Percentiles rank a stretch among this genome's conserved stretches.
These are phyloP conservation scores for Pitangus sulphuratus DNA, from an alignment of 2,797 vertebrate genomes.

Conservation along the genomic window DNA sequence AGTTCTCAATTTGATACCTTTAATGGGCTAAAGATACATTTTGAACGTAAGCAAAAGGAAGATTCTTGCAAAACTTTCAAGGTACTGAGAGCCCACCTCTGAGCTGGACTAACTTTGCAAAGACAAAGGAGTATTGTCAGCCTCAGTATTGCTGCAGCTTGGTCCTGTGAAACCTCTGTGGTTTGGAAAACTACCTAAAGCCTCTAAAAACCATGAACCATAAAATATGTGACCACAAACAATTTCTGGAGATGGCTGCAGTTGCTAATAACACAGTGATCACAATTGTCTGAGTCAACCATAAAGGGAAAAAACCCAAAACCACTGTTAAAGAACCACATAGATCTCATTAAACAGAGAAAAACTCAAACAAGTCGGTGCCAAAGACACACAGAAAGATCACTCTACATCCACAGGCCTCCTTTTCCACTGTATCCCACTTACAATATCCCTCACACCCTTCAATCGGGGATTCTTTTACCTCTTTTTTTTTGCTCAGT, in stretches of 20 bases:
- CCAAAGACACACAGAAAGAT: neutral
- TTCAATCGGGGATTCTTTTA: neutral
- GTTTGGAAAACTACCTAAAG: neutral
- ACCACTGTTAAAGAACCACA: neutral
- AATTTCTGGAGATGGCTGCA: neutral
- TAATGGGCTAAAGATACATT: neutral
- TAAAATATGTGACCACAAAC: neutral
- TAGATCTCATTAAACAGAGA: neutral
- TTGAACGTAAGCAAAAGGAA: neutral
- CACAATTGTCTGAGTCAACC: neutral
- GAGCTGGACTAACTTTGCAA: neutral
- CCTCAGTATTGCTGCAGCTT: neutral
- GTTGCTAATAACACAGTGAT: neutral
- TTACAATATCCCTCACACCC: neutral
- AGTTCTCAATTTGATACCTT: neutral
- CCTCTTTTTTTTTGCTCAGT: neutral
- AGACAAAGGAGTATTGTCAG: neutral
- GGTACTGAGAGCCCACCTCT: neutral
- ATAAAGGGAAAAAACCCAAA: neutral
- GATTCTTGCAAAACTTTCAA: neutral
- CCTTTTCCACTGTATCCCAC: neutral
- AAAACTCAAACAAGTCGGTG: fast-evolving
- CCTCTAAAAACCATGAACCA: neutral
- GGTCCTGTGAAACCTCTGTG: neutral
- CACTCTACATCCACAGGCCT: neutral